These are phyloP conservation scores for Plectropomus leopardus DNA, from an alignment of 2,113 vertebrate genomes.

Conservation along the genomic window DNA sequence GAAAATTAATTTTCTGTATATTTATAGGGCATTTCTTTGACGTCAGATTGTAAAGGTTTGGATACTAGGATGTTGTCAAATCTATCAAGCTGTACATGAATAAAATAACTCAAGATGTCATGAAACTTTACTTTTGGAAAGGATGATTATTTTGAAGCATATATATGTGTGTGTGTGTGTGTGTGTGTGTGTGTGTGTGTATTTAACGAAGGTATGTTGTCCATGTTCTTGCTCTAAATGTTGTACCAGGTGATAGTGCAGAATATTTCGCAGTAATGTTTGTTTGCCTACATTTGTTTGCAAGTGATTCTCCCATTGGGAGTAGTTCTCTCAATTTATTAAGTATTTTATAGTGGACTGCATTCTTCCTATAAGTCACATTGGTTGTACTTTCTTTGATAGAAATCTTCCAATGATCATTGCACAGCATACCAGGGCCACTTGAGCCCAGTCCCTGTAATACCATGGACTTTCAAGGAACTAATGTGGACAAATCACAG, in stretches of 20 bases:
- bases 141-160: too few species aligned
- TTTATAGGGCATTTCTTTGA: neutral
- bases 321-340: neutral
- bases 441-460: neutral
- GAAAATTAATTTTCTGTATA: neutral
- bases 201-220: neutral
- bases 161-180: too few species aligned
- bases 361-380: neutral
- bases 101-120: neutral
- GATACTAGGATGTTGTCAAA: neutral
- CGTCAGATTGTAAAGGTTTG: neutral
- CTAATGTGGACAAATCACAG: neutral
- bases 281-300: neutral
- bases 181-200: too few species aligned
- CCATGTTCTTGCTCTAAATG: neutral
- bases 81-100: neutral
- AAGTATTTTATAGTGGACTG: too few species aligned
- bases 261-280: neutral
- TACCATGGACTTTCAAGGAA: constrained; percentile 9
- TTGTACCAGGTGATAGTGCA: neutral
- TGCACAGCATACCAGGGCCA: neutral
- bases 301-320: neutral
- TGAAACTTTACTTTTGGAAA: neutral
- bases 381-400: neutral
- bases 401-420: neutral